A percentile compares a stretch with the other conserved stretches of the same genome.
These are phyloP conservation scores for Polymixis flavicincta DNA, from an alignment of 2,888 invertebrate species.

Conservation along the genomic window DNA sequence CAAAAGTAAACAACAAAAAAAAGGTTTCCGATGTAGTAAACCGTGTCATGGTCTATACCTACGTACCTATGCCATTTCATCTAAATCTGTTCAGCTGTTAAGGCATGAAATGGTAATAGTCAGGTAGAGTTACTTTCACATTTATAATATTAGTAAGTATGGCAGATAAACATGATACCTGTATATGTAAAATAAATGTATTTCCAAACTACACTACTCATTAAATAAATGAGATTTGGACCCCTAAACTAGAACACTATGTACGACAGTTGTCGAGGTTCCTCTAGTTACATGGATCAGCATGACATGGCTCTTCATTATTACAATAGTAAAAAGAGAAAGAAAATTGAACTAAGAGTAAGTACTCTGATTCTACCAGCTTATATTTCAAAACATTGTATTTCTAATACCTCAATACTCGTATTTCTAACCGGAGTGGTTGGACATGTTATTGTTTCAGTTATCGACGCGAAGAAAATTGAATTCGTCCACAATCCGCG, in stretches of 20 bases:
- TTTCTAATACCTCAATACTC: constrained; percentile 45
- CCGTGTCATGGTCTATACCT: not conserved
- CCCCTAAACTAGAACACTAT: too few relatives aligned
- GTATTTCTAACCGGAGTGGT: constrained; percentile 50
- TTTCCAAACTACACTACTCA: too few relatives aligned
- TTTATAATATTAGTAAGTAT: not conserved
- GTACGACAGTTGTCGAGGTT: too few relatives aligned
- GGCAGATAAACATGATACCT: too few relatives aligned
- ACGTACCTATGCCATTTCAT: not conserved
- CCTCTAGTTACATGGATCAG: too few relatives aligned
- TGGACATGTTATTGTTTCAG: constrained; percentile 79
- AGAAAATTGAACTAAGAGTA: not conserved
- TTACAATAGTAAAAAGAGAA: too few relatives aligned
- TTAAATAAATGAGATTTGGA: too few relatives aligned
- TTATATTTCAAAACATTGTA: constrained; percentile 39
- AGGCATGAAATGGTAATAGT: not conserved
- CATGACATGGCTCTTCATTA: too few relatives aligned
- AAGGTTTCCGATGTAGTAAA: too few relatives aligned
- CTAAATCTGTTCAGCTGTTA: not conserved
- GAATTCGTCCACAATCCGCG: constrained; percentile 88
- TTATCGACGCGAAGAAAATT: constrained; percentile 87
- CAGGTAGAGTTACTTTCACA: not conserved
- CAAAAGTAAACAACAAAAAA: too few relatives aligned
- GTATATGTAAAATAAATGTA: too few relatives aligned
- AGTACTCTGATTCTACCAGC: not conserved